Conservation (phyloP, 2,888 invertebrate genomes). For the Hirtodrosophila duncani region DNA sequence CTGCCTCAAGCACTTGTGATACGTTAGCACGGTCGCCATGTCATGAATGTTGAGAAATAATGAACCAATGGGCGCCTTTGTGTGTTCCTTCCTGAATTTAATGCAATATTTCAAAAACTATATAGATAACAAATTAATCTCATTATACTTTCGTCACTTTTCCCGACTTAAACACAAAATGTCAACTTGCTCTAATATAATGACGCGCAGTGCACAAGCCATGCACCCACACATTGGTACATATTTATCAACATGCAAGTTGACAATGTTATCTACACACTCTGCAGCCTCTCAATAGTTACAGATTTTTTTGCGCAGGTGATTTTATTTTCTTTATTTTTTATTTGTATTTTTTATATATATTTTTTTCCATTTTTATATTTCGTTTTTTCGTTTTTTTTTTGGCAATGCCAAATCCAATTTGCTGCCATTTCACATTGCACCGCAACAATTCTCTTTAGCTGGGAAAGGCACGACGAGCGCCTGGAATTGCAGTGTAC, state of each 20-base stretch:
- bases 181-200: too few species aligned
- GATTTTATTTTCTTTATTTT: conserved; percentile 3
- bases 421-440: conserved; percentile 57
- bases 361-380: background rate
- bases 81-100: too few species aligned
- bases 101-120: too few species aligned
- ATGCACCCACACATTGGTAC: background rate
- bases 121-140: too few species aligned
- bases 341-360: conserved; percentile 16
- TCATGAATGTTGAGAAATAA: too few species aligned
- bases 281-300: background rate
- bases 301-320: conserved; percentile 19
- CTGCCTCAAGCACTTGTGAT: too few species aligned
- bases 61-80: too few species aligned
- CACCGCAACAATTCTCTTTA: conserved; percentile 30
- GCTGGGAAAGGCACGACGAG: too few species aligned
- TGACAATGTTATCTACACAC: background rate
- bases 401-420: conserved; percentile 40
- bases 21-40: too few species aligned
- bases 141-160: too few species aligned
- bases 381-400: conserved; percentile 7
- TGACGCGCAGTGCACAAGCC: too few species aligned
- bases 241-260: background rate
- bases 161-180: too few species aligned
- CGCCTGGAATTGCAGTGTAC: background rate